Percentiles rank a stretch among this genome's conserved stretches.
Evolutionary conservation across 2,888 invertebrate species (phyloP).

Genomic region (Erpobdella octoculata): DNA sequence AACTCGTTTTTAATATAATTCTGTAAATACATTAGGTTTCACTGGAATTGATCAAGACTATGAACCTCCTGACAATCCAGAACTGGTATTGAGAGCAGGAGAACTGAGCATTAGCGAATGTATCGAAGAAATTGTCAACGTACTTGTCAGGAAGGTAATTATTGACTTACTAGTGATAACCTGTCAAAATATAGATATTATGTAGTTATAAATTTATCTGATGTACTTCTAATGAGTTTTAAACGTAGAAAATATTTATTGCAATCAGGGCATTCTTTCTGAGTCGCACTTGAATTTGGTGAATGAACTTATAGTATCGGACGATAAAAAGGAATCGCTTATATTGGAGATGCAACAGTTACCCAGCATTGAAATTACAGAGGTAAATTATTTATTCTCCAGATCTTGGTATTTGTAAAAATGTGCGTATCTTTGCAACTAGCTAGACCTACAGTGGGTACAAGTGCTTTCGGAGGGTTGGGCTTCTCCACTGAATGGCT

Average conservation of each 20-base stretch:
- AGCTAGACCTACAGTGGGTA: slow-evolving; percentile 88
- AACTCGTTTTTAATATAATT: no score
- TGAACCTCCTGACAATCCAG: slow-evolving; percentile 76
- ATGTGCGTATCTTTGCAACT: background rate
- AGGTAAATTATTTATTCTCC: slow-evolving; percentile 32
- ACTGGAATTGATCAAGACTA: slow-evolving; percentile 88
- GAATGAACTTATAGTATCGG: slow-evolving; percentile 72
- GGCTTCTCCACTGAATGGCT: slow-evolving; percentile 92
- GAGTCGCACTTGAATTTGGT: slow-evolving; percentile 56
- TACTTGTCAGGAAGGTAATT: slow-evolving; percentile 61
- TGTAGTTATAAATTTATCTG: background rate
- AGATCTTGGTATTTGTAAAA: background rate
- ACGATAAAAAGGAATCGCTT: slow-evolving; percentile 60
- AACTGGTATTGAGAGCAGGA: slow-evolving; percentile 77
- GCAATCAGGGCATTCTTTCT: slow-evolving; percentile 63
- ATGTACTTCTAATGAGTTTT: background rate
- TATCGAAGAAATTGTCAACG: slow-evolving; percentile 72
- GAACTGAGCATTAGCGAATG: slow-evolving; percentile 74
- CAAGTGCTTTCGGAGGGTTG: slow-evolving; percentile 90
- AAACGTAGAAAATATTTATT: background rate
- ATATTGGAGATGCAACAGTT: slow-evolving; percentile 67
- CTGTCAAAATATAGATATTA: background rate
- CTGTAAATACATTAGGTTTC: slow-evolving; percentile 59
- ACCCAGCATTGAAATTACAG: slow-evolving; percentile 66
- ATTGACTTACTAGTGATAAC: background rate